A percentile compares a stretch with the other conserved stretches of the same genome.
Evolutionary conservation across 2,113 vertebrate species (phyloP).

Genomic region (Myotis yumanensis): DNA sequence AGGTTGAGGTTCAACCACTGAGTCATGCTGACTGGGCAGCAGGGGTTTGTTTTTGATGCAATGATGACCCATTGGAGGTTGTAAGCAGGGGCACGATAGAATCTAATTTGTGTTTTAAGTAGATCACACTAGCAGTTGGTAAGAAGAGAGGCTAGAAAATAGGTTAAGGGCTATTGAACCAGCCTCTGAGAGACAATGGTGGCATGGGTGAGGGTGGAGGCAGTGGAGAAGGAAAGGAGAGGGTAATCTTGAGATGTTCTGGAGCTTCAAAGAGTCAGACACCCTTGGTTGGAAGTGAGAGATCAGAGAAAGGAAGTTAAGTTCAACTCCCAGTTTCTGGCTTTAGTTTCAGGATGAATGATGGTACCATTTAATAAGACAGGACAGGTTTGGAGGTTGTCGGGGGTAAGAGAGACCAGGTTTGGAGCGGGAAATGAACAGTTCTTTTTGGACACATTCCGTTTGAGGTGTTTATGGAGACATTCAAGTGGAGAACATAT

Average conservation of each 20-base stretch:
- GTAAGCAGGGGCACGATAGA: neutral
- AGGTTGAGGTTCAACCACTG: too few relatives aligned
- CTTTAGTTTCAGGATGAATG: neutral
- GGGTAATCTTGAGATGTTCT: neutral
- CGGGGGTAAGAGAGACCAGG: neutral
- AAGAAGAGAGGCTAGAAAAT: neutral
- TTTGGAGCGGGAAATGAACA: neutral
- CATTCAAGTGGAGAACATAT: neutral
- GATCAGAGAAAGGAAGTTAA: slow-evolving; percentile 1
- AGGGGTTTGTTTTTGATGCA: neutral
- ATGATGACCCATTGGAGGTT: neutral
- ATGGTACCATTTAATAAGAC: neutral
- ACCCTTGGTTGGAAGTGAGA: neutral
- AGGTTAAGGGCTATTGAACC: neutral
- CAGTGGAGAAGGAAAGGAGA: neutral
- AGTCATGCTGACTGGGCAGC: too few relatives aligned
- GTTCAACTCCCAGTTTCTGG: neutral
- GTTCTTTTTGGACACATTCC: neutral
- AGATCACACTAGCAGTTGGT: neutral
- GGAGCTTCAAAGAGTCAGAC: neutral
- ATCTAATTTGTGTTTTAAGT: neutral
- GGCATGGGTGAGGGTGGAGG: neutral
- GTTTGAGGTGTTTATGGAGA: neutral
- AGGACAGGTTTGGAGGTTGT: neutral
- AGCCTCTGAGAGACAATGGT: neutral